These are phyloP conservation scores for Limnephilus lunatus DNA, from an alignment of 2,888 invertebrate genomes.

Conservation along the genomic window DNA sequence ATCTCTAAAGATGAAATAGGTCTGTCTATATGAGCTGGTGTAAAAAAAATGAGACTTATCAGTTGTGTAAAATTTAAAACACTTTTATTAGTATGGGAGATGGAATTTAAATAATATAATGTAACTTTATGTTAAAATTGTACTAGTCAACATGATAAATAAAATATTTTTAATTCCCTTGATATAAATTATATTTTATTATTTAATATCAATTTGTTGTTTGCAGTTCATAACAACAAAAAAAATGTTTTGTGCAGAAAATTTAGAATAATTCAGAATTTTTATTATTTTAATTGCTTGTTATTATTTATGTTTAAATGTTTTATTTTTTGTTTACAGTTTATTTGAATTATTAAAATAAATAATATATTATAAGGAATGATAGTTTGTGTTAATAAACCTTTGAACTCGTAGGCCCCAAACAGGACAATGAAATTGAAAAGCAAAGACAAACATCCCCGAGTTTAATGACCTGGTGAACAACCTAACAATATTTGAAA, in stretches of 20 bases:
- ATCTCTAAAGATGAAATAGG: too few relatives aligned
- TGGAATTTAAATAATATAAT: not conserved
- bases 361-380: not conserved
- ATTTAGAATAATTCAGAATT: not conserved
- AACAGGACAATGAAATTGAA: too few relatives aligned
- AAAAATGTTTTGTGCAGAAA: not conserved
- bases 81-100: too few relatives aligned
- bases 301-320: not conserved
- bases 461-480: too few relatives aligned
- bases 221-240: not conserved
- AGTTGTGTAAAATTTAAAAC: too few relatives aligned
- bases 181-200: not conserved
- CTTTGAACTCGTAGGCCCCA: too few relatives aligned
- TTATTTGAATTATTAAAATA: not conserved
- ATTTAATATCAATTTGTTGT: not conserved
- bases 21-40: too few relatives aligned
- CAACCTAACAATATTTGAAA: too few relatives aligned
- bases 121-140: not conserved
- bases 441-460: too few relatives aligned
- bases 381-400: not conserved
- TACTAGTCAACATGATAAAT: not conserved
- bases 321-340: not conserved
- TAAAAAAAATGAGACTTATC: too few relatives aligned
- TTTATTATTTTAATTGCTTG: not conserved
- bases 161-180: not conserved